Conservation (phyloP, 1,140 invertebrate genomes). For the Dryas iulia region DNA sequence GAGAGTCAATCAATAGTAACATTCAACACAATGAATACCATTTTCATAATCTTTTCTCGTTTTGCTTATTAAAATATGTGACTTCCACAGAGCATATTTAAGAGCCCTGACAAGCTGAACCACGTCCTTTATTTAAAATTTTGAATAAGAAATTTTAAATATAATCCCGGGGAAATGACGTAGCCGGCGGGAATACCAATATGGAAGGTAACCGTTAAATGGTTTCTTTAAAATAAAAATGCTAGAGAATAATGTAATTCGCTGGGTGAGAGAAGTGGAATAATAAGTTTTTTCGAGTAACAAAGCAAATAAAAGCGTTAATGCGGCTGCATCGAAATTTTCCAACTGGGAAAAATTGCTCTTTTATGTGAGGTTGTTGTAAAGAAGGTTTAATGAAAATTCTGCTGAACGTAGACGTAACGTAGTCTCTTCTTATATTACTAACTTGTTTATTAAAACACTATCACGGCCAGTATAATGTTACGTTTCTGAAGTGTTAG, state of each 20-base stretch:
- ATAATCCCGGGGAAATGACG: constrained; percentile 21
- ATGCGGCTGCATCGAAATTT: constrained; percentile 77
- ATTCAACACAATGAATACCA: neutral
- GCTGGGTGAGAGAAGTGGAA: constrained; percentile 68
- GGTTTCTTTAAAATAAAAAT: constrained; percentile 48
- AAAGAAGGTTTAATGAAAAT: constrained; percentile 76
- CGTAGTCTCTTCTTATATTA: constrained; percentile 41
- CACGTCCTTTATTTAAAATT: constrained; percentile 21
- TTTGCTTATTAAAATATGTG: neutral
- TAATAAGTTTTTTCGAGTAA: constrained; percentile 77
- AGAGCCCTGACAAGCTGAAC: constrained; percentile 2
- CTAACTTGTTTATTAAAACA: constrained; percentile 35
- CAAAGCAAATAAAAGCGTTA: constrained; percentile 76
- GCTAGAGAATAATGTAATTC: constrained; percentile 71
- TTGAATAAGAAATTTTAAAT: constrained; percentile 30
- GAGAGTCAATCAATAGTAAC: neutral
- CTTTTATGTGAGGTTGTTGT: constrained; percentile 71
- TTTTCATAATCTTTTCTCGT: neutral
- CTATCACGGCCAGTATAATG: constrained; percentile 34
- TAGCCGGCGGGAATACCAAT: constrained; percentile 29
- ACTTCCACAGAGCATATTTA: neutral
- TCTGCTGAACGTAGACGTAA: constrained; percentile 50
- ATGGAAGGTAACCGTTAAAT: constrained; percentile 38
- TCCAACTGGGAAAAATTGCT: constrained; percentile 75
- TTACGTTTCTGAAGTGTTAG: neutral